A percentile compares a stretch with the other conserved stretches of the same genome.
These are phyloP conservation scores for Acanthosoma haemorrhoidale DNA, from an alignment of 2,888 invertebrate species.

Conservation along the genomic window DNA sequence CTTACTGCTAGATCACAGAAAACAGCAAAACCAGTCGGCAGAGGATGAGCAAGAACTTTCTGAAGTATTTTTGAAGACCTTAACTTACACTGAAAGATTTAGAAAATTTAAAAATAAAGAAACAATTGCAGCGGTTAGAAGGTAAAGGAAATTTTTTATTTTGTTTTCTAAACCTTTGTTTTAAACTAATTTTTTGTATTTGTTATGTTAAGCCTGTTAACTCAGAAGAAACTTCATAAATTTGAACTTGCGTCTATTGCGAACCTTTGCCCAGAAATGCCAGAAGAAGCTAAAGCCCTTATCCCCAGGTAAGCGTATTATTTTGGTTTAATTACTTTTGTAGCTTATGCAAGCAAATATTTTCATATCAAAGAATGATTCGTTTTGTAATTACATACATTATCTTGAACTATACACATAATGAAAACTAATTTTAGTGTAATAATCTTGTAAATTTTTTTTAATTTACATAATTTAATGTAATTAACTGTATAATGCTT, in stretches of 20 bases:
- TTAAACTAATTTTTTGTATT: neutral
- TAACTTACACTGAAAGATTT: slow-evolving; percentile 92
- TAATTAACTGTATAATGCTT: too few relatives aligned
- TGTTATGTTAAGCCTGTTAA: slow-evolving; percentile 64
- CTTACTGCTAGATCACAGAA: slow-evolving; percentile 93
- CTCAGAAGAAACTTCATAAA: slow-evolving; percentile 93
- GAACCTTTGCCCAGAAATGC: slow-evolving; percentile 96
- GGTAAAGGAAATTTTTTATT: slow-evolving; percentile 53
- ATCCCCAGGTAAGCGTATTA: slow-evolving; percentile 64
- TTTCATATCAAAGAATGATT: too few relatives aligned
- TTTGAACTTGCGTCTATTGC: slow-evolving; percentile 96
- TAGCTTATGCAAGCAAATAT: too few relatives aligned
- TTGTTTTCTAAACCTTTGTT: neutral
- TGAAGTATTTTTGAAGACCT: slow-evolving; percentile 96
- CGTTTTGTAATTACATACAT: too few relatives aligned
- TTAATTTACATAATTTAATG: neutral
- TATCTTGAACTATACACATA: too few relatives aligned
- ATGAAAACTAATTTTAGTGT: too few relatives aligned
- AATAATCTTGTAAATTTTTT: neutral
- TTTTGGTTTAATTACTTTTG: neutral
- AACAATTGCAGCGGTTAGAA: slow-evolving; percentile 92
- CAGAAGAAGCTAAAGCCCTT: slow-evolving; percentile 95
- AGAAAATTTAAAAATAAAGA: slow-evolving; percentile 97
- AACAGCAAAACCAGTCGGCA: slow-evolving; percentile 94
- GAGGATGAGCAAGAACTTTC: slow-evolving; percentile 98